Evolutionary conservation across 2,797 vertebrate genomes (phyloP).

Genomic region (Oryzias sinensis): DNA sequence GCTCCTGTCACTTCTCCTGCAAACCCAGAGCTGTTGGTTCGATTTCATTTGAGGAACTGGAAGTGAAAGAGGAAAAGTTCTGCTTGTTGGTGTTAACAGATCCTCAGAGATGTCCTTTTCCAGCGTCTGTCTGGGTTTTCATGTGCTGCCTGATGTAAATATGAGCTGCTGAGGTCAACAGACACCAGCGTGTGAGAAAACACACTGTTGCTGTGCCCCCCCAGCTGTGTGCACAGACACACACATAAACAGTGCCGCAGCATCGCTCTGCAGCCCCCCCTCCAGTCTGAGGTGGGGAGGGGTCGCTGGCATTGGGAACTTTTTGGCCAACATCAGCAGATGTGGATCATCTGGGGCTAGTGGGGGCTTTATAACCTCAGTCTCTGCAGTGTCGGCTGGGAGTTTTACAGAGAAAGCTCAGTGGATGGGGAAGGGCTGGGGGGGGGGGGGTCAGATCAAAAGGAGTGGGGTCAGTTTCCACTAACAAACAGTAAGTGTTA

Average conservation of each 20-base stretch:
- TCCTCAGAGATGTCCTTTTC: too few species aligned
- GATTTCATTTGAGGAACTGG: too few species aligned
- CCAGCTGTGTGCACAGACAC: constrained; percentile 61
- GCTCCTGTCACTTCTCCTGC: too few species aligned
- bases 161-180: constrained; percentile 78
- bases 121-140: constrained; percentile 2
- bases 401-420: not conserved
- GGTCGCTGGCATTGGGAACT: constrained; percentile 28
- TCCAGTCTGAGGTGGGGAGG: constrained; percentile 30
- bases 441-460: constrained; percentile 56
- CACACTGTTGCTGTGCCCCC: constrained; percentile 62
- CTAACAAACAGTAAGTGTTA: constrained; percentile 71
- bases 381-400: not conserved
- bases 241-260: constrained; percentile 45
- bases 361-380: constrained; percentile 25
- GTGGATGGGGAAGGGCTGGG: constrained; percentile 30
- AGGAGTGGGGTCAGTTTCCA: constrained; percentile 53
- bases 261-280: constrained; percentile 46
- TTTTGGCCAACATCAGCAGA: constrained; percentile 62
- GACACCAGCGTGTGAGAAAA: constrained; percentile 81
- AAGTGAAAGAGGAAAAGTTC: too few species aligned
- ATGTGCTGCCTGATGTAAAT: constrained; percentile 71
- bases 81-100: too few species aligned
- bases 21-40: too few species aligned
- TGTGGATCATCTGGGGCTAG: constrained; percentile 34